These are phyloP conservation scores for Macrosteles quadrilineatus DNA, from an alignment of 1,140 invertebrate species.

Conservation along the genomic window DNA sequence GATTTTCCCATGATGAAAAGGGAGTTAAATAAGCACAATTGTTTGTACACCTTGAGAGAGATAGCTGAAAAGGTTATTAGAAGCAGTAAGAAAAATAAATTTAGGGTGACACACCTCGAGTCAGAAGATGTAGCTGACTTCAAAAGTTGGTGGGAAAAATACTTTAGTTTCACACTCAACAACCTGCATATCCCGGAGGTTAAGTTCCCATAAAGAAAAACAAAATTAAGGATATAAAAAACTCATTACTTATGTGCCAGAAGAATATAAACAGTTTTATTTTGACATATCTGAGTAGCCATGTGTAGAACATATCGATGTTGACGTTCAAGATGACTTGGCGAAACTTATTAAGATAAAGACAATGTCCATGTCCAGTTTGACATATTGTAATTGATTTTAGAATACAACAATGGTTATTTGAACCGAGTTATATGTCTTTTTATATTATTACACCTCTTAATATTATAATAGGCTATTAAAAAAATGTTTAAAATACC, in stretches of 20 bases:
- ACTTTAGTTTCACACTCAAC: conserved; percentile 16
- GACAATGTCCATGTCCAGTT: too few species aligned
- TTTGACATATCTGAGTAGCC: conserved; percentile 5
- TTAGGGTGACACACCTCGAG: conserved; percentile 17
- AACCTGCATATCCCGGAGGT: conserved; percentile 18
- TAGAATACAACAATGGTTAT: too few species aligned
- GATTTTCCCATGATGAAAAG: conserved; percentile 36
- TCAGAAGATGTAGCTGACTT: conserved; percentile 29
- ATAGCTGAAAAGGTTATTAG: conserved; percentile 7
- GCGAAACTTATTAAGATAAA: too few species aligned
- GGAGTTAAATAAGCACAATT: conserved; percentile 17
- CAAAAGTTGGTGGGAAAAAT: conserved; percentile 32
- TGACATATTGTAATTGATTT: too few species aligned
- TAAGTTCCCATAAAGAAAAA: conserved; percentile 27
- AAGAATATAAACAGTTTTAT: conserved; percentile 26
- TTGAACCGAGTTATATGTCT: too few species aligned
- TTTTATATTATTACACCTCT: too few species aligned
- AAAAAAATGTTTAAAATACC: too few species aligned
- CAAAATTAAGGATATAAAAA: conserved; percentile 9
- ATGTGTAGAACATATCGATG: neutral
- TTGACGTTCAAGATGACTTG: conserved; percentile 9
- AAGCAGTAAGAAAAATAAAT: conserved; percentile 22
- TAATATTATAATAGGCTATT: too few species aligned
- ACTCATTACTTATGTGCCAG: neutral
- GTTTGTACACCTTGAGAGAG: conserved; percentile 29